Percentiles rank a stretch among this genome's conserved stretches.
Evolutionary conservation across 2,113 vertebrate species (phyloP).

Genomic region (Pleuronectes platessa): DNA sequence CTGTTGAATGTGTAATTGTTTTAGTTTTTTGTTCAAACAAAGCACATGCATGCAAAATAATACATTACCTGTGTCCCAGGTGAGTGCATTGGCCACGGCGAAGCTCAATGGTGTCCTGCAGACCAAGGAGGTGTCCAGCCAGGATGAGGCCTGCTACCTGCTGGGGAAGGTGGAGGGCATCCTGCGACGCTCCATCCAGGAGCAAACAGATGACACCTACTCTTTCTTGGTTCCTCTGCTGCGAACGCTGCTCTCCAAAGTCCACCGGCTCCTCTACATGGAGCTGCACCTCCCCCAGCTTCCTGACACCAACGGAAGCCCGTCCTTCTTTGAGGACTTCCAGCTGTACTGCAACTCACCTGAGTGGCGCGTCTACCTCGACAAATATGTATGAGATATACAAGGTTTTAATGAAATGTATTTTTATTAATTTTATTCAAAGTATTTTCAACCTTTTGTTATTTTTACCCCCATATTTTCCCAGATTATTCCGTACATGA

Average conservation of each 20-base stretch:
- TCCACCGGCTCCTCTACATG: conserved; percentile 96
- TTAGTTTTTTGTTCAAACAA: neutral
- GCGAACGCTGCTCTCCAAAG: conserved; percentile 93
- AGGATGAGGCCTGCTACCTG: conserved; percentile 94
- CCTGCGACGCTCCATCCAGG: conserved; percentile 88
- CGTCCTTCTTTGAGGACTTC: conserved; percentile 98
- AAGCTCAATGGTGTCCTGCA: conserved; percentile 96
- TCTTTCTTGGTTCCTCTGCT: conserved; percentile 94
- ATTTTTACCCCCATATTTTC: neutral
- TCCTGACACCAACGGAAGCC: conserved; percentile 92
- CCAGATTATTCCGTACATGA: conserved; percentile 98
- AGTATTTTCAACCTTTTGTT: neutral
- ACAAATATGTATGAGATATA: conserved; percentile 89
- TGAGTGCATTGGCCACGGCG: conserved; percentile 94
- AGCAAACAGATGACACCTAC: conserved; percentile 92
- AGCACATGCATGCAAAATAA: neutral
- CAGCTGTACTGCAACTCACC: conserved; percentile 92
- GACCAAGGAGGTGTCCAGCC: conserved; percentile 92
- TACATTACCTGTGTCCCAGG: conserved; percentile 72
- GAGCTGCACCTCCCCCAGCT: conserved; percentile 94
- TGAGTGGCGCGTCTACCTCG: conserved; percentile 96
- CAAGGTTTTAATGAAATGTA: too few relatives aligned
- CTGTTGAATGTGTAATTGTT: neutral
- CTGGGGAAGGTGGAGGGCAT: conserved; percentile 93
- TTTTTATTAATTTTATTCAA: neutral